phyloP scores from a whole-genome alignment of 1,140 invertebrate genomes.

The Eueides isabella region DNA sequence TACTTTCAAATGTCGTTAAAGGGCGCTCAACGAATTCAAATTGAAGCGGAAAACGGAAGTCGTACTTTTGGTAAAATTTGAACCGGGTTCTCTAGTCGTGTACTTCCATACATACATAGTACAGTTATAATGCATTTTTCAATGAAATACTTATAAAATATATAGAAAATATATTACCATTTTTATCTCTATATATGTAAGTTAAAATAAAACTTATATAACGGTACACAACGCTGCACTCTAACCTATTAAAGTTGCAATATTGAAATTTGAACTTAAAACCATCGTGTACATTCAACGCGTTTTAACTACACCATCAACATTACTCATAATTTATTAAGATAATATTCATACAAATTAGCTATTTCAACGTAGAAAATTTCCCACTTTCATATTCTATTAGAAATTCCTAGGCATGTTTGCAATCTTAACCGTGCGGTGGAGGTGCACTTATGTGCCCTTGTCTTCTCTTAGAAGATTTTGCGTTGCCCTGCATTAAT shows the following conservation, averaged over 20 bases:
- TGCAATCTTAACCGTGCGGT: slow-evolving; percentile 15
- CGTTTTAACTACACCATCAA: neutral
- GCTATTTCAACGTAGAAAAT: neutral
- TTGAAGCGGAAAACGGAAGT: too few species aligned
- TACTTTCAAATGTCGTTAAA: neutral
- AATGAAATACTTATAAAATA: too few species aligned
- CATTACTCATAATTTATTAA: neutral
- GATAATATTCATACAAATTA: slow-evolving; percentile 9
- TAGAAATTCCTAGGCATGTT: slow-evolving; percentile 33
- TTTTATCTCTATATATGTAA: too few species aligned
- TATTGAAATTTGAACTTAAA: neutral
- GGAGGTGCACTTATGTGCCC: slow-evolving; percentile 10
- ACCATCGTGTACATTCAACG: neutral
- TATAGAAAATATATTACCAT: too few species aligned
- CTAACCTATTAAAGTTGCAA: neutral
- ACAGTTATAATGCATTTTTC: too few species aligned
- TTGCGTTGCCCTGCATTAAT: slow-evolving; percentile 35
- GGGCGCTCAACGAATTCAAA: too few species aligned
- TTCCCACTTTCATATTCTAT: neutral
- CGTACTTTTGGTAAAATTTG: neutral
- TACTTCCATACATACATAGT: too few species aligned
- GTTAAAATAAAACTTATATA: too few species aligned
- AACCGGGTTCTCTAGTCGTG: neutral
- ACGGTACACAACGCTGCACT: neutral
- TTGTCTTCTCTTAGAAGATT: slow-evolving; percentile 23